Evolutionary conservation across 2,888 invertebrate species (phyloP), one percentile per base, ranked within the genome.

Genomic region (Troglohyphantes excavatus): DNA sequence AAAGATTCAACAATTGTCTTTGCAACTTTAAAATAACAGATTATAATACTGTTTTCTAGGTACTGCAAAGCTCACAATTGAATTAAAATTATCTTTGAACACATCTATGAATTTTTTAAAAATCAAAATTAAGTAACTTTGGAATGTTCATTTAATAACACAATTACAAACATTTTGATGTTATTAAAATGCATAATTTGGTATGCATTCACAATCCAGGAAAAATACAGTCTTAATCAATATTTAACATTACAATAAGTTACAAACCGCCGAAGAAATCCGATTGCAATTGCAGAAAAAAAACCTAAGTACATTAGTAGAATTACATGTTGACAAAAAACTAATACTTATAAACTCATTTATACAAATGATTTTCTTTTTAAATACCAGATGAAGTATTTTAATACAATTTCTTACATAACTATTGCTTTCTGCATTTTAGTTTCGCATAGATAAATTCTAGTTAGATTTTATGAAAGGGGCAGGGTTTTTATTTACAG

Each of bases 101-200:
- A 6, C 6, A 0, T 23, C 23, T 65, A 2, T 11, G 7, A 65
- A 5, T 65, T 65, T 6, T n/a, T 61, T 61, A 11, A 65, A 65
- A 11, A 7, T 17, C 19, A n/a, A 27, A 65, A 23, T 65, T 27
- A 26, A 23, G 23, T 65, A 26, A 27, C 65, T 65, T 65, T 23
- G 27, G 27, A 65, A 65, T 27, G 53, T 65, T 26, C 23, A 65
- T 65, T 61, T n/a, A 21, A 23, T 61, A n/a, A n/a, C n/a, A 59
- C 21, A 59, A 17, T 26, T 65, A 63, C 19, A 21, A 3, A 2
- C 26, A 17, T 65, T 65, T 21, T 23, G 23, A 26, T 26, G 26
- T 1, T 13, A 65, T 17, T 65, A 27, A 26, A 65, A 65, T 65
- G 61, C 61, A 65, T 17, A 23, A 65, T n/a, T n/a, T n/a, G n/a